Conservation (phyloP, 1,140 invertebrate genomes). For the Neodiprion virginianus region DNA sequence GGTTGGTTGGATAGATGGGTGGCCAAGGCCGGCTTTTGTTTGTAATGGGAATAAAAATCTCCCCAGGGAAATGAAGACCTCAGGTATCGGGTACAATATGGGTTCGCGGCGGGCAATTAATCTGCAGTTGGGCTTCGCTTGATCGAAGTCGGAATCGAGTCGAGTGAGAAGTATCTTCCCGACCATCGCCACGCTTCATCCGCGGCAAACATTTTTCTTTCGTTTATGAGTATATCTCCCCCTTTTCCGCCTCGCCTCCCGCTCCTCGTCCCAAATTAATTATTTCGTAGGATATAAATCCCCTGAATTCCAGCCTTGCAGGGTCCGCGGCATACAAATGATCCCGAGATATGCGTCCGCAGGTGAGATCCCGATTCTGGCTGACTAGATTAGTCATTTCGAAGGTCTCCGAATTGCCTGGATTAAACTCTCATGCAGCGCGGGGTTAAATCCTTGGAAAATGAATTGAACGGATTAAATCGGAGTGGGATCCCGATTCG, state of each 20-base stretch:
- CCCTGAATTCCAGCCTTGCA: background rate
- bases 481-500: background rate
- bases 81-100: background rate
- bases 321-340: background rate
- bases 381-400: background rate
- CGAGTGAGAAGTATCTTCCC: background rate
- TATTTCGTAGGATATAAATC: background rate
- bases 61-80: background rate
- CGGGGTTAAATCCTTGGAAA: background rate
- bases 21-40: background rate
- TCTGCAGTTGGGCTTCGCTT: background rate
- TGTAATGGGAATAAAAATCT: constrained; percentile 1
- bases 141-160: constrained; percentile 1
- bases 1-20: background rate
- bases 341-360: background rate
- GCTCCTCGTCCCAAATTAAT: background rate
- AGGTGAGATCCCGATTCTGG: background rate
- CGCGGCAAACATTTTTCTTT: no score
- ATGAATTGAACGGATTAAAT: background rate
- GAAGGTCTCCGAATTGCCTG: background rate
- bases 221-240: no score
- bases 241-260: background rate
- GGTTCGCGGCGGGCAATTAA: background rate
- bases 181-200: background rate
- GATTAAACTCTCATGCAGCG: background rate